phyloP scores from a whole-genome alignment of 2,113 vertebrate species.

The Tetrao urogallus region DNA sequence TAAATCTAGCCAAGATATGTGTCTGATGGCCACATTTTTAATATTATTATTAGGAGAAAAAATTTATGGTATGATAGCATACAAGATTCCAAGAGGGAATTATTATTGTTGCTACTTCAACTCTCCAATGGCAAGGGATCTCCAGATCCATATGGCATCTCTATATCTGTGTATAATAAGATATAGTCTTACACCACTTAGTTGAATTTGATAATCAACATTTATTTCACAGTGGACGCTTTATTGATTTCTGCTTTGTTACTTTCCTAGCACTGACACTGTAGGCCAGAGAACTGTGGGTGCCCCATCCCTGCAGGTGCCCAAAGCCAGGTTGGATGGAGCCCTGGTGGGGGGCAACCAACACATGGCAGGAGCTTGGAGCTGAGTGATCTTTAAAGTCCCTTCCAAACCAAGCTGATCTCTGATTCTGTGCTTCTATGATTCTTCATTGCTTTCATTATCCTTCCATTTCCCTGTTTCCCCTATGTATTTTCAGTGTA shows the following conservation, averaged over 20 bases:
- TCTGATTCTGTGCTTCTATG: too few relatives aligned
- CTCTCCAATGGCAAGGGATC: neutral
- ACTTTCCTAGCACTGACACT: too few relatives aligned
- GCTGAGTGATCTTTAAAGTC: too few relatives aligned
- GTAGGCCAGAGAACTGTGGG: too few relatives aligned
- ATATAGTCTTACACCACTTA: neutral
- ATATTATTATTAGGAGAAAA: neutral
- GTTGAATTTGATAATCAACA: neutral
- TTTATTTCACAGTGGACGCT: neutral
- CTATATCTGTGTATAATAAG: neutral
- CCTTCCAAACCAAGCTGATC: too few relatives aligned
- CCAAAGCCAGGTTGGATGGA: too few relatives aligned
- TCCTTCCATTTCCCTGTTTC: neutral
- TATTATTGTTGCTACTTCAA: neutral
- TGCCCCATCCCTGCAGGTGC: too few relatives aligned
- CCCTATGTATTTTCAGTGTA: neutral
- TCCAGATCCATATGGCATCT: neutral
- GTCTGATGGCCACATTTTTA: neutral
- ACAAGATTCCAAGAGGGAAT: neutral
- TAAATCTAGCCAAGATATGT: neutral
- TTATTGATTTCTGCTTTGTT: too few relatives aligned
- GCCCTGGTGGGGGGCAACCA: too few relatives aligned
- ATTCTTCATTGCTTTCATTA: neutral
- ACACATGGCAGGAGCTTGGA: too few relatives aligned
- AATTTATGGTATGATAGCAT: neutral